Evolutionary conservation across 2,888 invertebrate species (phyloP), one percentile per base, ranked within the genome.

Genomic region (Linnaemya tessellans): DNA sequence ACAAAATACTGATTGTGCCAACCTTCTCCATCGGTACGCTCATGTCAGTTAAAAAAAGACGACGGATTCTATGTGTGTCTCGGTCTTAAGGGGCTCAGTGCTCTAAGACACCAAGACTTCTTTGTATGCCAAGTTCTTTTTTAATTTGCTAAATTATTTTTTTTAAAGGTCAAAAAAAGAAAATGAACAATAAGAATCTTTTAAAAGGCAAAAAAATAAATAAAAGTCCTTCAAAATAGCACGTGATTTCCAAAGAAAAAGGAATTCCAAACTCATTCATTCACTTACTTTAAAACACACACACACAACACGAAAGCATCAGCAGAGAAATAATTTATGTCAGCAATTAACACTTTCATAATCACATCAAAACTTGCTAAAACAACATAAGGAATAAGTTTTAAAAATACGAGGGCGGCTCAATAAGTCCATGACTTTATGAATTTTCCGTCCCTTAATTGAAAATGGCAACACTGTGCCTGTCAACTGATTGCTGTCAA

Each of bases 261-360:
- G n/a, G n/a, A n/a, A n/a, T n/a, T n/a, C n/a, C n/a, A n/a, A n/a
- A n/a, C n/a, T n/a, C n/a, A n/a, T n/a, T 58, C 51, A 41, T 60
- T 20, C 9, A 22, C 54, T 49, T 70, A 70, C 15, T 68, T 25
- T 15, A 41, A 62, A 62, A 9, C 13, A 62, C 9, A 3, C 51
- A 41, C n/a, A n/a, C n/a, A n/a, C n/a, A n/a, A n/a, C n/a, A n/a
- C n/a, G n/a, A 18, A 43, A 54, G 18, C 41, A 25, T 13, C 43
- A 38, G 18, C 5, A 30, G 18, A 56, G 30, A 58, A 75, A 77
- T 77, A 80, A 77, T 84, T 80, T 73, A 84, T 84, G 80, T 60
- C 8, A 73, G 80, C 80, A 84, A 84, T 80, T 84, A 84, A 80
- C 80, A 80, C 75, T 84, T 75, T 73, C 46, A 68, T 67, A 83